These are phyloP conservation scores for Rhodinocichla rosea DNA, from an alignment of 2,113 vertebrate species.

Conservation along the genomic window DNA sequence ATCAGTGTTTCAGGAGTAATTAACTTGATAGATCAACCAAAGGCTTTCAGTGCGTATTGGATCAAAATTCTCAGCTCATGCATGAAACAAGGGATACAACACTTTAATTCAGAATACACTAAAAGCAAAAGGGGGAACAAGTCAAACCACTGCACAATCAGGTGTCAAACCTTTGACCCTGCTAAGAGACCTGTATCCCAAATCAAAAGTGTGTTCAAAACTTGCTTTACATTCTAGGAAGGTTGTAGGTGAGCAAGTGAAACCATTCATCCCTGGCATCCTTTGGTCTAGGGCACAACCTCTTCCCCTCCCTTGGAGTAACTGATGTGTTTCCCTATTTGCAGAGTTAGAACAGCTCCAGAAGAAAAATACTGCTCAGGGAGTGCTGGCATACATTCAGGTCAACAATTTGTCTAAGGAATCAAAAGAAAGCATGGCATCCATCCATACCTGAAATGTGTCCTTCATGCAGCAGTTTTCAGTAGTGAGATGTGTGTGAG, in stretches of 20 bases:
- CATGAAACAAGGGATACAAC: not conserved
- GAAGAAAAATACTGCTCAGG: not conserved
- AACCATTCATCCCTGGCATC: not conserved
- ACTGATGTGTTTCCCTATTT: not conserved
- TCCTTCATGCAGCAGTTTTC: not conserved
- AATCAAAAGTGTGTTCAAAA: slow-evolving; percentile 28
- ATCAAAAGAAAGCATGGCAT: not conserved
- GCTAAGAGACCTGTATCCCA: not conserved
- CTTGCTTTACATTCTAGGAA: slow-evolving; percentile 6
- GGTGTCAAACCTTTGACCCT: not conserved
- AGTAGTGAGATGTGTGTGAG: not conserved
- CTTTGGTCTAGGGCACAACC: not conserved
- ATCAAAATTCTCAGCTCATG: not conserved
- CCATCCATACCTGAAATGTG: not conserved
- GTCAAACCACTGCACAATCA: not conserved
- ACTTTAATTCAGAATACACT: not conserved
- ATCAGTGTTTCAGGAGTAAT: not conserved
- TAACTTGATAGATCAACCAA: not conserved
- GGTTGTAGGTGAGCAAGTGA: slow-evolving; percentile 18
- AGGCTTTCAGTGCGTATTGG: not conserved
- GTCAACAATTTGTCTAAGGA: not conserved
- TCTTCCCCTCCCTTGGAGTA: not conserved
- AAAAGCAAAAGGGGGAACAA: not conserved
- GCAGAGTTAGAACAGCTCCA: not conserved
- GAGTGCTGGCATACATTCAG: not conserved